Evolutionary conservation across 2,113 vertebrate species (phyloP), one percentile per base, ranked within the genome.

Genomic region (Malurus alboscapulatus): DNA sequence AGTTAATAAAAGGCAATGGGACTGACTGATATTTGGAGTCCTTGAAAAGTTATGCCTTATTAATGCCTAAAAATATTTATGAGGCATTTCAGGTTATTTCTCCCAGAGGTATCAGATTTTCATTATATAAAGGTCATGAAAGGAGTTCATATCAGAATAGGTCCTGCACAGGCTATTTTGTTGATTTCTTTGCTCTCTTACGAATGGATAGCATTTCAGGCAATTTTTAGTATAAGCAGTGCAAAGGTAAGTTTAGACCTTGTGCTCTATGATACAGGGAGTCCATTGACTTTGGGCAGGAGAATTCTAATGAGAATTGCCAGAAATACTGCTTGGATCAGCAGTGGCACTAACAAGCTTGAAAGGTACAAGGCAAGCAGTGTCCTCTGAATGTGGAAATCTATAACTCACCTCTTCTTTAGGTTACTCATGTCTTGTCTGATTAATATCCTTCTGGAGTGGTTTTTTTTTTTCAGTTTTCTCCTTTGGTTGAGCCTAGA

Each of bases 241-340:
- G 22, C 22, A 71, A 66, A 69, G 9, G 14, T 34, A 45, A 32
- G 9, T 82, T 92, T 74, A 62, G 57, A 38, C 61, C 25, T 65
- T 87, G 40, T 34, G 8, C 12, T 54, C 71, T 94, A 85, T 7
- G 8, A 25, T n/a, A 94, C 16, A 29, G 45, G 10, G 19, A 67
- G 16, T 30, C 53, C 67, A 15, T 9, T 75, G 65, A 97, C 79
- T 67, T 93, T 75, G 20, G 93, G 94, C 67, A 97, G 94, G 57
- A 97, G 88, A 88, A 73, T 90, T 30, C 2, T 89, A 30, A 96
- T 54, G 38, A 98, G 84, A 75, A 97, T 76, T 75, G 62, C 93
- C 34, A 97, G 29, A 84, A 98, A 97, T 58, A 84, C 83, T 34
- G 68, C 32, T 96, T 98, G 95, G 7, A 94, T 84, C 48, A 95